phyloP scores from a whole-genome alignment of 37 sponge, comb jelly and placozoan species.

The Aplysina aerophoba region DNA sequence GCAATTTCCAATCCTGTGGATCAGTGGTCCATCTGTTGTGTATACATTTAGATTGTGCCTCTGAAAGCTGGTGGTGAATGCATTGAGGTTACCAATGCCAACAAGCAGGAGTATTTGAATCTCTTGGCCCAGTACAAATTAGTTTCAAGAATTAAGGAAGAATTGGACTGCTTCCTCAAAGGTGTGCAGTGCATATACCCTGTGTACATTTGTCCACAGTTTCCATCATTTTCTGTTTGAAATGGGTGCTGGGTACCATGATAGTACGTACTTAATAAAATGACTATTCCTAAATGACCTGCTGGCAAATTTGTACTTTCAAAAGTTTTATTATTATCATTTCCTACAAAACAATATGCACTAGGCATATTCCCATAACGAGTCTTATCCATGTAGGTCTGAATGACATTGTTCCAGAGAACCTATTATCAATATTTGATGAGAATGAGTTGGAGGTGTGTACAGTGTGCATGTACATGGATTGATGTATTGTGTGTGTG shows the following conservation, averaged over 20 bases:
- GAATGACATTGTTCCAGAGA: slow-evolving; percentile 84
- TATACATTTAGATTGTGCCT: slow-evolving; percentile 61
- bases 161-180: slow-evolving; percentile 85
- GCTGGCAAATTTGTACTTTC: no score
- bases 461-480: neutral
- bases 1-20: neutral
- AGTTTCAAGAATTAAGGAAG: slow-evolving; percentile 60
- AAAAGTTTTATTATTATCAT: no score
- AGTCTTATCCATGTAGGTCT: slow-evolving; percentile 59
- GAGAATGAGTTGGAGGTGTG: slow-evolving; percentile 95
- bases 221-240: no score
- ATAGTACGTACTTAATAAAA: no score
- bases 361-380: no score
- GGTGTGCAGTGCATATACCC: slow-evolving; percentile 37
- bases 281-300: no score
- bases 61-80: slow-evolving; percentile 79
- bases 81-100: slow-evolving; percentile 84
- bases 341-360: no score
- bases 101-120: slow-evolving; percentile 86
- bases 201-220: no score
- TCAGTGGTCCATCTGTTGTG: neutral
- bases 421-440: slow-evolving; percentile 89
- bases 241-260: no score
- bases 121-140: slow-evolving; percentile 82
- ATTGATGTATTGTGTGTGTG: neutral